phyloP scores from a whole-genome alignment of 2,113 vertebrate species.

The Micronisus gabar region DNA sequence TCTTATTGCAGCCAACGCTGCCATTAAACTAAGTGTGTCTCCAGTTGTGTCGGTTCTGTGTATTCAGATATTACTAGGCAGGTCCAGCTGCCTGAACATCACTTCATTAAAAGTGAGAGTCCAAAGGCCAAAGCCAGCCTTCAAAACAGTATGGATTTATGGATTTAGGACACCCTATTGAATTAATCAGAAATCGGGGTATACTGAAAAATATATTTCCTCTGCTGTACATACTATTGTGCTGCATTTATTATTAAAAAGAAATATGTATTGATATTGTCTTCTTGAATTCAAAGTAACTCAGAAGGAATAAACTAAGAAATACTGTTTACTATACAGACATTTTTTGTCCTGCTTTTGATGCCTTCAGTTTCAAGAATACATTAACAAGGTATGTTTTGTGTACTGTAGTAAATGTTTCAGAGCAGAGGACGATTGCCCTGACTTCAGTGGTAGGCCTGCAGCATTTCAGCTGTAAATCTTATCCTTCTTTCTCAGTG shows the following conservation, averaged over 20 bases:
- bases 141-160: background rate
- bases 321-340: background rate
- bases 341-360: background rate
- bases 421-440: background rate
- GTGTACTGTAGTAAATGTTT: background rate
- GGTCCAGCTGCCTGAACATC: background rate
- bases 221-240: background rate
- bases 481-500: background rate
- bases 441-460: background rate
- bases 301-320: background rate
- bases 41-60: background rate
- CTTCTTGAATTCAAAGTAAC: background rate
- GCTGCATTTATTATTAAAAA: background rate
- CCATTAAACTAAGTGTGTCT: background rate
- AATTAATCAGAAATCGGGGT: background rate
- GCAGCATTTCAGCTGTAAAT: background rate
- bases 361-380: background rate
- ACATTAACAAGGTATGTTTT: background rate
- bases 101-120: background rate
- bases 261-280: background rate
- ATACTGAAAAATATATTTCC: background rate
- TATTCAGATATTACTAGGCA: background rate
- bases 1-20: background rate
- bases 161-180: background rate
- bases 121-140: background rate